These are phyloP conservation scores for Diloba caeruleocephala DNA, from an alignment of 2,888 invertebrate genomes.

Conservation along the genomic window DNA sequence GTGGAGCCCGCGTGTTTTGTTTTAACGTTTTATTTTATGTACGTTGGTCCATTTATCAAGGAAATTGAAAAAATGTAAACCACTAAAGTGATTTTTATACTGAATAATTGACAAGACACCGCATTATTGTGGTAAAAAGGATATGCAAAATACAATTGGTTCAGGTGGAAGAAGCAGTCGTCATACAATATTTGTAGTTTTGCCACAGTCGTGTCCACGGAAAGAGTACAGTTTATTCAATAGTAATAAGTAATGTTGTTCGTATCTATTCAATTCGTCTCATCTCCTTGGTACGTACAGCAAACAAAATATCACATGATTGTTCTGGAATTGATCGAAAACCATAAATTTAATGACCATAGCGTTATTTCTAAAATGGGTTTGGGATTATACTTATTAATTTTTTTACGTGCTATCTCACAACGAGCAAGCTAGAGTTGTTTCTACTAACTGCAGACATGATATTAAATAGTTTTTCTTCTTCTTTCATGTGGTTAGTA, in stretches of 20 bases:
- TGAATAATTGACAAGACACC: constrained; percentile 34
- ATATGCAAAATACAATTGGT: constrained; percentile 27
- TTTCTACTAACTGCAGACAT: too few species aligned
- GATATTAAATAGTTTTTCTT: too few species aligned
- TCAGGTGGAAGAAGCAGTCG: constrained; percentile 35
- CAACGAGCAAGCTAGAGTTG: too few species aligned
- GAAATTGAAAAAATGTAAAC: constrained; percentile 50
- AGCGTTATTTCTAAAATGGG: too few species aligned
- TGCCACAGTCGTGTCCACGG: neutral
- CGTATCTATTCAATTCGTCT: too few species aligned
- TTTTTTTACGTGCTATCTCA: too few species aligned
- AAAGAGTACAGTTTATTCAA: neutral
- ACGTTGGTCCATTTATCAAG: constrained; percentile 43
- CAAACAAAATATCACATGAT: too few species aligned
- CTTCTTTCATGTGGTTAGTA: too few species aligned
- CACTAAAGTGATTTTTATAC: constrained; percentile 47
- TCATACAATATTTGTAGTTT: constrained; percentile 10
- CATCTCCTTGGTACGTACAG: too few species aligned
- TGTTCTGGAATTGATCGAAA: too few species aligned
- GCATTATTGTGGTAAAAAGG: constrained; percentile 28
- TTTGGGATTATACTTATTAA: too few species aligned
- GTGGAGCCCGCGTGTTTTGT: constrained; percentile 47
- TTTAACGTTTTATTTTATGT: constrained; percentile 51
- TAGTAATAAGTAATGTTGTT: too few species aligned
- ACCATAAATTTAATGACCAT: neutral